Evolutionary conservation across 2,888 invertebrate species (phyloP).

Genomic region (Schrankia costaestrigalis): DNA sequence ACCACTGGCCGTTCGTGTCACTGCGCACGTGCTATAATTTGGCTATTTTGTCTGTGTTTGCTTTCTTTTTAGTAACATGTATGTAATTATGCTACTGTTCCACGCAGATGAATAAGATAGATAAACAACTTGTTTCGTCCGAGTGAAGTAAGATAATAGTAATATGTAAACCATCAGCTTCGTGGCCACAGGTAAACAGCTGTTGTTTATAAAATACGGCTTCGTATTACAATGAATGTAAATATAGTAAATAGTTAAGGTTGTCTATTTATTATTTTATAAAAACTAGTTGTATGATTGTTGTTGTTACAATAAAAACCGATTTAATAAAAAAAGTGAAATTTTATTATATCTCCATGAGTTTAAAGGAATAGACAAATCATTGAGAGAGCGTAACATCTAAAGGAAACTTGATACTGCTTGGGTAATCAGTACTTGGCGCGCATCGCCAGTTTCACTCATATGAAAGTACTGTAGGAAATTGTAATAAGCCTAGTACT

Average conservation of each 20-base stretch:
- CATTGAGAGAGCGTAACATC: slow-evolving; percentile 34
- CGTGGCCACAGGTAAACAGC: slow-evolving; percentile 18
- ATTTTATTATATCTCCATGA: slow-evolving; percentile 18
- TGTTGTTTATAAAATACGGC: slow-evolving; percentile 36
- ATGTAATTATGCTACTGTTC: slow-evolving; percentile 45
- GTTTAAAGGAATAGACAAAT: slow-evolving; percentile 17
- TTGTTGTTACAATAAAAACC: slow-evolving; percentile 55
- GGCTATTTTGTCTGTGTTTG: slow-evolving; percentile 40
- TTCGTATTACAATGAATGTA: slow-evolving; percentile 78
- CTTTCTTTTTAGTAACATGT: slow-evolving; percentile 57
- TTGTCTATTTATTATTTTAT: slow-evolving; percentile 68
- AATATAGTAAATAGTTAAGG: slow-evolving; percentile 56
- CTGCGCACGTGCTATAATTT: slow-evolving; percentile 37
- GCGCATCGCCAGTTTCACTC: slow-evolving; percentile 57
- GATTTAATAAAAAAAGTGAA: slow-evolving; percentile 9
- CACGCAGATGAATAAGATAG: slow-evolving; percentile 22
- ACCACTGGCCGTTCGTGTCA: slow-evolving; percentile 10
- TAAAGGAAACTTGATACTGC: slow-evolving; percentile 49
- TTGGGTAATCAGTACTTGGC: slow-evolving; percentile 50
- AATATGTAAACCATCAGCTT: slow-evolving; percentile 14
- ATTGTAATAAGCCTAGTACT: slow-evolving; percentile 34
- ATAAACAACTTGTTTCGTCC: slow-evolving; percentile 30
- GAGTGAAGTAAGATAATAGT: slow-evolving; percentile 11
- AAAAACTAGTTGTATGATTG: slow-evolving; percentile 49
- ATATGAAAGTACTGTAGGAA: slow-evolving; percentile 54